phyloP scores from a whole-genome alignment of 2,797 vertebrate genomes.

The Enteromius fasciolatus region DNA sequence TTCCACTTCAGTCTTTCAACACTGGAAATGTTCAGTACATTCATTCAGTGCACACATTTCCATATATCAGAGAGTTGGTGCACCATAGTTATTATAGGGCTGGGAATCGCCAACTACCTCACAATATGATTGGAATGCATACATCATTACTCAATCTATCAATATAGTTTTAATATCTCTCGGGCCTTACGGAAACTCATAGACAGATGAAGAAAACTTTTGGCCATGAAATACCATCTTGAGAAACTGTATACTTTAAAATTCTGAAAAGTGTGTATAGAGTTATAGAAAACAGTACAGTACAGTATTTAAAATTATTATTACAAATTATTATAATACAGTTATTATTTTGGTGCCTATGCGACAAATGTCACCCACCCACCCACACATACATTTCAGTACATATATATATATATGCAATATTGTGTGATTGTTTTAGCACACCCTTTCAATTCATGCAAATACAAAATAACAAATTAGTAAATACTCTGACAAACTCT shows the following conservation, averaged over 20 bases:
- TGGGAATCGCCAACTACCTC: neutral
- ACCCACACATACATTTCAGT: too few species aligned
- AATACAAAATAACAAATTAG: neutral
- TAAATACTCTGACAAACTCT: neutral
- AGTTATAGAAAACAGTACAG: neutral
- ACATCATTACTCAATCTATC: neutral
- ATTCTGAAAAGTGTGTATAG: neutral
- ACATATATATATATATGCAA: too few species aligned
- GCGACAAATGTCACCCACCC: neutral
- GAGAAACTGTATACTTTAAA: neutral
- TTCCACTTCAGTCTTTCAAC: constrained; percentile 41
- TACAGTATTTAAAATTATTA: neutral
- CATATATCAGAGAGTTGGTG: constrained; percentile 2
- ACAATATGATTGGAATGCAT: neutral
- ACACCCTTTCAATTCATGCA: neutral
- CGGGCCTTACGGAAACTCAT: neutral
- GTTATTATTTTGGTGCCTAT: neutral
- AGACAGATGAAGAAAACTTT: neutral
- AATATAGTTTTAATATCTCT: neutral
- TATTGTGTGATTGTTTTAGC: neutral
- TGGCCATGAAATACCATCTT: neutral
- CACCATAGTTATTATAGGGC: neutral
- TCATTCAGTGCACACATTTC: constrained; percentile 3
- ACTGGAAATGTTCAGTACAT: constrained; percentile 5
- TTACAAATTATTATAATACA: neutral